Percentiles rank a stretch among this genome's conserved stretches.
These are phyloP conservation scores for Myopa testacea DNA, from an alignment of 2,888 invertebrate genomes.

Conservation along the genomic window DNA sequence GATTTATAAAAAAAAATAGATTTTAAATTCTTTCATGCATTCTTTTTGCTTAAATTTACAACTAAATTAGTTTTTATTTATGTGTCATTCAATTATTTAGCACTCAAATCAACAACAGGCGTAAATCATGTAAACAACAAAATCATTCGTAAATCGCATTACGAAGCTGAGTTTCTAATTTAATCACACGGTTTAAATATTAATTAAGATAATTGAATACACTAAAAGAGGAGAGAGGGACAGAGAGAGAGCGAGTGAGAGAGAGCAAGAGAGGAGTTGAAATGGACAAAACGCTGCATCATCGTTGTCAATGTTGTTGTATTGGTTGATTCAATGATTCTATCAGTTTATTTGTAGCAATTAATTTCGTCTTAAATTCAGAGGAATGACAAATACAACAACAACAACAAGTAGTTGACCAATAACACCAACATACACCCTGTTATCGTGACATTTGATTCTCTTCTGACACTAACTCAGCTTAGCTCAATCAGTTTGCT, in stretches of 20 bases:
- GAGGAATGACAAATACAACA: background rate
- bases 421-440: background rate
- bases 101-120: too few relatives aligned
- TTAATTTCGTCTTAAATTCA: background rate
- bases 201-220: too few relatives aligned
- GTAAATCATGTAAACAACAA: too few relatives aligned
- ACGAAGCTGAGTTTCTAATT: background rate
- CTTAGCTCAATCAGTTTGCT: background rate
- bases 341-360: slow-evolving; percentile 12
- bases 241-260: too few relatives aligned
- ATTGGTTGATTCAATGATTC: slow-evolving; percentile 9
- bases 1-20: too few relatives aligned
- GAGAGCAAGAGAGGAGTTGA: background rate
- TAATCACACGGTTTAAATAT: background rate
- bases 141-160: too few relatives aligned
- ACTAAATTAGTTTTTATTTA: too few relatives aligned
- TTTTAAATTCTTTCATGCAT: too few relatives aligned
- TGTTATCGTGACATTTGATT: slow-evolving; percentile 29
- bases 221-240: too few relatives aligned
- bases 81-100: too few relatives aligned
- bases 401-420: background rate
- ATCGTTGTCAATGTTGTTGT: background rate
- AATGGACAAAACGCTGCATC: background rate
- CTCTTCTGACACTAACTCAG: background rate
- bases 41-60: too few relatives aligned